Evolutionary conservation across 2,888 invertebrate species (phyloP), one percentile per base, ranked within the genome.

Genomic region (Shargacucullia verbasci): DNA sequence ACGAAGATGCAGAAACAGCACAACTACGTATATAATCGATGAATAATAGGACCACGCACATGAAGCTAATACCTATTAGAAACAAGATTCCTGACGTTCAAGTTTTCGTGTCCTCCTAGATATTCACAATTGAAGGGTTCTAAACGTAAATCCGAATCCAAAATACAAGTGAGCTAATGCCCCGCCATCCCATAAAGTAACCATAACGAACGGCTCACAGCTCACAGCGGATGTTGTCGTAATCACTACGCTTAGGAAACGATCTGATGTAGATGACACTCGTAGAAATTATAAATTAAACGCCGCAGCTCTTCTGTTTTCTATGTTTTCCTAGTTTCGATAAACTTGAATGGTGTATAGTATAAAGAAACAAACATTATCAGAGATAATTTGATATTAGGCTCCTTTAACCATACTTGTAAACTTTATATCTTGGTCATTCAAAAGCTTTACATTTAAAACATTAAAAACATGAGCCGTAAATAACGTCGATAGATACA

Each of bases 21-120:
- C 48, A 33, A 48, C 15, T 27, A 10, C 25, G 34, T 13, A 58
- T 27, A 11, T 35, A 55, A 48, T 49, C 33, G 33, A 49, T 47
- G 54, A 38, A 11, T 27, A 56, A 33, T 29, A 41, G 33, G 14
- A 20, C 31, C 29, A 11, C 14, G 14, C 27, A 12, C 34, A 1
- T n/a, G n/a, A 31, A 12, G n/a, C 15, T 6, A 1, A 29, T 10
- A 13, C n/a, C n/a, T n/a, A 14, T n/a, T 1, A 11, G n/a, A 6
- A 2, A 9, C 2, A 39, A 38, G 11, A n/a, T 48, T 15, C 13
- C 15, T 15, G 14, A n/a, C 11, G 14, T 14, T 3, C 0, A 40
- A 50, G 10, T 31, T 6, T 35, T 10, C 8, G 10, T 12, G 34
- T 12, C 34, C 14, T 14, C 13, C 31, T 6, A 38, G 35, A 15